Percentiles rank a stretch among this genome's conserved stretches.
These are phyloP conservation scores for Neodiprion fabricii DNA, from an alignment of 1,140 invertebrate genomes.

Conservation along the genomic window DNA sequence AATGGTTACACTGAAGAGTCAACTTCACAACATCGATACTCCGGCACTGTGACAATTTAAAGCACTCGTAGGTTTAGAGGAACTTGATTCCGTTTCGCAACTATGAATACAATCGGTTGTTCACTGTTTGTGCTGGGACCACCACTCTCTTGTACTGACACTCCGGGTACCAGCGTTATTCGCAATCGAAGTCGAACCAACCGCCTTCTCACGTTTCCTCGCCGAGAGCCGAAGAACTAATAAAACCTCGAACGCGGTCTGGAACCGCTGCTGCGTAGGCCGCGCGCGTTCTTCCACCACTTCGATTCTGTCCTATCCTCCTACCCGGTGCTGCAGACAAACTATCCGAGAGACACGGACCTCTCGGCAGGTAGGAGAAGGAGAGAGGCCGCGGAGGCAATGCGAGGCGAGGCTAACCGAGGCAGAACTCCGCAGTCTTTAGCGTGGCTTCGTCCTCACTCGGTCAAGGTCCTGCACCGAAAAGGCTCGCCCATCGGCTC, in stretches of 20 bases:
- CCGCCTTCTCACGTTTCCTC: constrained; percentile 29
- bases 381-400: constrained; percentile 14
- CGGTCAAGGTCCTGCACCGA: constrained; percentile 56
- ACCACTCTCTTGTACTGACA: not conserved
- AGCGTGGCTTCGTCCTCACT: constrained; percentile 39
- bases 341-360: constrained; percentile 28
- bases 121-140: too few relatives aligned
- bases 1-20: too few relatives aligned
- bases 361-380: constrained; percentile 6
- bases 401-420: constrained; percentile 13
- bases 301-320: constrained; percentile 42
- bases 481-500: constrained; percentile 34
- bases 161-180: constrained; percentile 1
- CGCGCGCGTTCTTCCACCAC: constrained; percentile 53
- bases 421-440: constrained; percentile 14
- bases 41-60: too few relatives aligned
- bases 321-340: constrained; percentile 27
- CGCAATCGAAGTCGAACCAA: not conserved
- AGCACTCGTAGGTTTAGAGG: too few relatives aligned
- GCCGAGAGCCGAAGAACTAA: constrained; percentile 59
- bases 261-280: constrained; percentile 52
- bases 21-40: too few relatives aligned
- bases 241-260: constrained; percentile 54
- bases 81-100: too few relatives aligned
- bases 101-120: too few relatives aligned